Base-by-base conservation (phyloP, 2,888 invertebrate species). In the Microdon myrmicae region DNA sequence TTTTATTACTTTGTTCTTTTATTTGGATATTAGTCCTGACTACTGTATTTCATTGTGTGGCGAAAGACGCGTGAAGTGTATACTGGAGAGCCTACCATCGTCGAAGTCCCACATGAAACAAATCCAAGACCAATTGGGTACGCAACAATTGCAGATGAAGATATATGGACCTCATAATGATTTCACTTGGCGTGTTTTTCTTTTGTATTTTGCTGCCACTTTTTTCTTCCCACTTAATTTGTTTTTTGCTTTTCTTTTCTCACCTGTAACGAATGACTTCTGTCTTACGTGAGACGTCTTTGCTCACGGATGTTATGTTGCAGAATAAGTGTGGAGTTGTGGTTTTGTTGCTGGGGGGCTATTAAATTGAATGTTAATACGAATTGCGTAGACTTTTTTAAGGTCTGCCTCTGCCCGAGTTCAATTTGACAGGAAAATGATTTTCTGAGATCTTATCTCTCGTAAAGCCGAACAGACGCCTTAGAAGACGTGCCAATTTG, bases 191-290 rank as follows among this genome's bases (percentile, higher is more conserved):
- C 31, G 4, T 13, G 29, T 29, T 29, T 10, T 29, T 10, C n/a
- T n/a, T n/a, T n/a, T n/a, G n/a, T n/a, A n/a, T n/a, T n/a, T n/a
- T n/a, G n/a, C n/a, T 10, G 29, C 29, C 29, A 29, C 12, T 12
- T 7, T 14, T 29, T 29, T 29, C 31, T 31, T 31, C 31, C 12
- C 45, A 51, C 16, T 39, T 44, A 41, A 41, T 16, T 14, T 48
- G 23, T 31, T 22, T 23, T 28, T 37, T 20, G 20, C 12, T 31
- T 22, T 31, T 34, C 17, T 17, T 32, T 12, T 28, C 9, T 31
- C 38, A 19, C 10, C 56, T 56, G 35, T 51, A 45, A 45, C 44
- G 56, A 64, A 64, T 56, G 61, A 64, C 56, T 56, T 64, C 56
- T 56, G 56, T 64, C 45, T 39, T 38, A 28, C 26, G 37, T 45